Conservation (phyloP, 1,140 invertebrate species). For the Pseudobourletiella spinata region DNA sequence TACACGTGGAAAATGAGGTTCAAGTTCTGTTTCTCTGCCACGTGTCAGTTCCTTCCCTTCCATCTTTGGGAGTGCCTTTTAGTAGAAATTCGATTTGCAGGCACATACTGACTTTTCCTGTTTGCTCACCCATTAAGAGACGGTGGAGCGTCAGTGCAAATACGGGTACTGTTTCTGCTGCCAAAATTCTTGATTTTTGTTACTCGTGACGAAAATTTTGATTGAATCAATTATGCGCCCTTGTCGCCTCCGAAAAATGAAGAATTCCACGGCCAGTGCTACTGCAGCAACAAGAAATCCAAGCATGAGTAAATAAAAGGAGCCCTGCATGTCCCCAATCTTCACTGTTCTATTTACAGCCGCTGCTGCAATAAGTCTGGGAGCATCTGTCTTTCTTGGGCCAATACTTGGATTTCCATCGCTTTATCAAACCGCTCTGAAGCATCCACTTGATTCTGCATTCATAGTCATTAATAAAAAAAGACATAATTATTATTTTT, state of each 20-base stretch:
- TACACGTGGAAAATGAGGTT: too few species aligned
- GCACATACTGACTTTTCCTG: too few species aligned
- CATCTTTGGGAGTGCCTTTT: too few species aligned
- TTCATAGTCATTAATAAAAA: not conserved
- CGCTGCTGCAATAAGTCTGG: not conserved
- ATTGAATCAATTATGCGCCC: constrained; percentile 24
- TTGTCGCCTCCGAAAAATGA: constrained; percentile 3
- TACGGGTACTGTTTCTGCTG: constrained; percentile 20
- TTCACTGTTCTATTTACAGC: constrained; percentile 20
- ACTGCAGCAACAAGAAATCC: constrained; percentile 15
- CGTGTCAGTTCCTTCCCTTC: too few species aligned
- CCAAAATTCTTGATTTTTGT: constrained; percentile 16
- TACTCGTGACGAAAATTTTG: constrained; percentile 20
- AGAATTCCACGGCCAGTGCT: constrained; percentile 20
- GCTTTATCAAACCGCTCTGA: constrained; percentile 70
- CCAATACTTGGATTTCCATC: constrained; percentile 68
- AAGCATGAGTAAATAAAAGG: constrained; percentile 27
- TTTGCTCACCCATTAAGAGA: too few species aligned
- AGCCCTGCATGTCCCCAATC: constrained; percentile 34
- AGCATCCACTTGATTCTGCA: constrained; percentile 65
- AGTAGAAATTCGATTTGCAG: too few species aligned
- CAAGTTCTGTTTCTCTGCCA: too few species aligned
- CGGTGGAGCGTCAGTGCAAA: constrained; percentile 16
- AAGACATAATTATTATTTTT: not conserved
- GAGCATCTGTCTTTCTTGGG: constrained; percentile 70